Evolutionary conservation across 30 jellyfish, hydroid and myxozoan species (phyloP).

Genomic region (Aurelia coerulea): DNA sequence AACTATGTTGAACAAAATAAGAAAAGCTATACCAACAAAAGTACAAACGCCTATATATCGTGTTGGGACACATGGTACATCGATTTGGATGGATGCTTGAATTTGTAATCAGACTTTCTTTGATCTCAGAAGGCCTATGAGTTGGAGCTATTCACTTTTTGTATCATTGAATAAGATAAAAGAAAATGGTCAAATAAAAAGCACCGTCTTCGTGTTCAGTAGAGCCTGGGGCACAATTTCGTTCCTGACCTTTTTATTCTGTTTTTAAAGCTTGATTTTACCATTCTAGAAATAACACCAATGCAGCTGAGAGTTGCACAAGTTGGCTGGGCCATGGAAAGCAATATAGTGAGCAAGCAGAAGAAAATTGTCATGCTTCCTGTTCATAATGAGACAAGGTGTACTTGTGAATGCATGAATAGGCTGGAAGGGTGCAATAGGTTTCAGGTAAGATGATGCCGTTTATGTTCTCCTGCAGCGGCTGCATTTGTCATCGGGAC

Average conservation of each 20-base stretch:
- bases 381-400: constrained; percentile 71
- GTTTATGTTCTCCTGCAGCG: background rate
- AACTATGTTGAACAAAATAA: too few relatives aligned
- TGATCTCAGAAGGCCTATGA: background rate
- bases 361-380: constrained; percentile 45
- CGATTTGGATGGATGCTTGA: too few relatives aligned
- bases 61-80: too few relatives aligned
- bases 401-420: constrained; percentile 74
- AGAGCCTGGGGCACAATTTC: too few relatives aligned
- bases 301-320: constrained; percentile 76
- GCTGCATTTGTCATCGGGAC: background rate
- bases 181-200: too few relatives aligned
- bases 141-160: too few relatives aligned
- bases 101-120: background rate
- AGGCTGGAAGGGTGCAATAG: constrained; percentile 54
- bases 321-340: constrained; percentile 58
- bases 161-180: too few relatives aligned
- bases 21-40: too few relatives aligned
- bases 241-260: too few relatives aligned
- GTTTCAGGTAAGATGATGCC: constrained; percentile 50
- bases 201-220: too few relatives aligned
- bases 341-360: constrained; percentile 24
- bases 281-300: constrained; percentile 53
- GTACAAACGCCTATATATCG: too few relatives aligned
- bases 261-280: background rate